Evolutionary conservation across 2,888 invertebrate genomes (phyloP), one percentile per base, ranked within the genome.

Genomic region (Apodemia zela): DNA sequence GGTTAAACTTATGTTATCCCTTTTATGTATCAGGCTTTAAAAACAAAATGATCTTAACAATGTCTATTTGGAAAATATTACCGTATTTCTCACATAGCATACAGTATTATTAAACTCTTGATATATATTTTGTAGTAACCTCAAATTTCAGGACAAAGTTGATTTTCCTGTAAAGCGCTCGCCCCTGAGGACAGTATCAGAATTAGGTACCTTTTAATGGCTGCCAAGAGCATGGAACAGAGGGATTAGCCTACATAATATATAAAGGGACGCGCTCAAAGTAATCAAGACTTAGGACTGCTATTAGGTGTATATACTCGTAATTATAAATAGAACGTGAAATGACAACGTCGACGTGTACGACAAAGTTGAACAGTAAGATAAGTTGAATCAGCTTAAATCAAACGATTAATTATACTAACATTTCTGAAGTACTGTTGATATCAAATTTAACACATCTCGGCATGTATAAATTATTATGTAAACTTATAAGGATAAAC

Each of bases 391-490:
- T 25, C 15, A 18, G 47, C 45, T 59, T 62, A 58, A 33, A 62
- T 58, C 18, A 62, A 35, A 54, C 45, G 62, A 62, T 62, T 45
- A 62, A 62, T 58, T 62, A 62, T 42, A 29, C 58, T 57, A 58
- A 58, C 58, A 54, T 45, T 21, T 64, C 63, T n/a, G 60, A 58
- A 29, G 25, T 57, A 64, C 42, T 58, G 62, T 62, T 63, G 64
- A 64, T 65, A 64, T 65, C 59, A 61, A 67, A 67, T 66, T 68
- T 68, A 65, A 61, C 60, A 69, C 67, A 73, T 73, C 67, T 65
- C 65, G 66, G 63, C 68, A 61, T 62, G 64, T 66, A 72, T 72
- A 70, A 75, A 70, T 72, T 77, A 75, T 76, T 74, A 73, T 68
- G 68, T 67, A 60, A 78, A 78, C 72, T 79, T 73, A 33, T 65